Conservation (phyloP, 2,888 invertebrate species). For the Agriopis aurantiaria region DNA sequence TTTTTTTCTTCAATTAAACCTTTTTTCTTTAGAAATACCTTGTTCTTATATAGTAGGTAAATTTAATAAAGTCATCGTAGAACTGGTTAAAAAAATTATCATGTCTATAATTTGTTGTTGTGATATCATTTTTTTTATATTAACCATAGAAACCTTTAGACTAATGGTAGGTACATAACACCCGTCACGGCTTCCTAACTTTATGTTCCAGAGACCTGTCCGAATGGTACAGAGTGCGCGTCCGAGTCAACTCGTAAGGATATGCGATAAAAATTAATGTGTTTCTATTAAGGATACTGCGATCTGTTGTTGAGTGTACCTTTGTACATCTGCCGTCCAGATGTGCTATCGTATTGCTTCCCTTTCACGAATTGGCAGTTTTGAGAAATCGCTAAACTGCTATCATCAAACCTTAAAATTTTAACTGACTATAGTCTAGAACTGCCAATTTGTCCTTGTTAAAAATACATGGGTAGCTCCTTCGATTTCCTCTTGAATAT, state of each 20-base stretch:
- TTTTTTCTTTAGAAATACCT: too few species aligned
- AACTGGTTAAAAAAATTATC: too few species aligned
- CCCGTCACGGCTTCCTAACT: constrained; percentile 79
- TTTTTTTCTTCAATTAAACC: too few species aligned
- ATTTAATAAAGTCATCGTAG: too few species aligned
- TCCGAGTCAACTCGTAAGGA: constrained; percentile 95
- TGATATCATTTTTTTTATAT: constrained; percentile 44
- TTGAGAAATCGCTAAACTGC: constrained; percentile 53
- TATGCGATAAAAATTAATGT: constrained; percentile 82
- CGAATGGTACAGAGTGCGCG: constrained; percentile 94
- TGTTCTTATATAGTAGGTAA: too few species aligned
- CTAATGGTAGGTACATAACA: constrained; percentile 65
- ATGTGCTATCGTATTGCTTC: constrained; percentile 80
- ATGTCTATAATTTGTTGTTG: constrained; percentile 10
- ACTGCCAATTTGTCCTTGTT: constrained; percentile 78
- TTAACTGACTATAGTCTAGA: constrained; percentile 52
- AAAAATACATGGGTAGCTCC: constrained; percentile 68
- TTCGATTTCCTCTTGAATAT: constrained; percentile 61
- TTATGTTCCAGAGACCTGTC: constrained; percentile 89
- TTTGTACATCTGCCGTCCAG: constrained; percentile 84
- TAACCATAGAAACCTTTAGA: constrained; percentile 52
- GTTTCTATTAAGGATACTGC: constrained; percentile 80
- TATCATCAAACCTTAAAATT: neutral
- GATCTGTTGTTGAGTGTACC: constrained; percentile 83
- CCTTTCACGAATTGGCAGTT: constrained; percentile 81